A percentile compares a stretch with the other conserved stretches of the same genome.
These are phyloP conservation scores for Eugnorisma glareosa DNA, from an alignment of 2,888 invertebrate genomes.

Conservation along the genomic window DNA sequence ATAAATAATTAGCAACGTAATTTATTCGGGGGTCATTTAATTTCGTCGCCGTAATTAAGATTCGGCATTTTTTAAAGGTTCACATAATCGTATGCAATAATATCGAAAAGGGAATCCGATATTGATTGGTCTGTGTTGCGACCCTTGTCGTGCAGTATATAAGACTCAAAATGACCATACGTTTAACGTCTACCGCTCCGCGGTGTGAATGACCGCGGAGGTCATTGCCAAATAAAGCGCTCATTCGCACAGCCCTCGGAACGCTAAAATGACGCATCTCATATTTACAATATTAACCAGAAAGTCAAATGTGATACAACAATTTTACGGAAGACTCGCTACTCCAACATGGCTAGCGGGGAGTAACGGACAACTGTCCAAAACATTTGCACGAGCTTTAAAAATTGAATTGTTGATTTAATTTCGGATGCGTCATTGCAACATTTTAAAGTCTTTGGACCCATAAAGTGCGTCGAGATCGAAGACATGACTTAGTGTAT, in stretches of 20 bases:
- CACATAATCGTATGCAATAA: slow-evolving; percentile 54
- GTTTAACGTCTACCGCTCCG: slow-evolving; percentile 28
- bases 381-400: slow-evolving; percentile 20
- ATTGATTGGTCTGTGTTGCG: slow-evolving; percentile 62
- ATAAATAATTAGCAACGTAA: slow-evolving; percentile 33
- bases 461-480: slow-evolving; percentile 82
- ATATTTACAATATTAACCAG: slow-evolving; percentile 61
- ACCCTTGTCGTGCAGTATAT: slow-evolving; percentile 51
- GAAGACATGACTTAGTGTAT: slow-evolving; percentile 87
- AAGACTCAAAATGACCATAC: slow-evolving; percentile 65
- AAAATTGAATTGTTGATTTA: slow-evolving; percentile 32
- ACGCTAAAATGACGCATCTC: slow-evolving; percentile 81
- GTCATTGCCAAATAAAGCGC: slow-evolving; percentile 89
- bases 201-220: slow-evolving; percentile 84
- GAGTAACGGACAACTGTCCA: slow-evolving; percentile 60
- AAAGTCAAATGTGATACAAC: slow-evolving; percentile 61
- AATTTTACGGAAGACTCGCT: slow-evolving; percentile 65
- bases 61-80: slow-evolving; percentile 46
- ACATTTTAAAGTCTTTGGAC: slow-evolving; percentile 82
- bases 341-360: slow-evolving; percentile 54
- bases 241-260: slow-evolving; percentile 81
- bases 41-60: slow-evolving; percentile 52
- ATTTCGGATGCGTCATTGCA: slow-evolving; percentile 64
- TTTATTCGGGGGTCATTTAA: slow-evolving; percentile 45
- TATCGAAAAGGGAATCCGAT: slow-evolving; percentile 51